These are phyloP conservation scores for Atherinomorus stipes DNA, from an alignment of 2,113 vertebrate genomes.

Conservation along the genomic window DNA sequence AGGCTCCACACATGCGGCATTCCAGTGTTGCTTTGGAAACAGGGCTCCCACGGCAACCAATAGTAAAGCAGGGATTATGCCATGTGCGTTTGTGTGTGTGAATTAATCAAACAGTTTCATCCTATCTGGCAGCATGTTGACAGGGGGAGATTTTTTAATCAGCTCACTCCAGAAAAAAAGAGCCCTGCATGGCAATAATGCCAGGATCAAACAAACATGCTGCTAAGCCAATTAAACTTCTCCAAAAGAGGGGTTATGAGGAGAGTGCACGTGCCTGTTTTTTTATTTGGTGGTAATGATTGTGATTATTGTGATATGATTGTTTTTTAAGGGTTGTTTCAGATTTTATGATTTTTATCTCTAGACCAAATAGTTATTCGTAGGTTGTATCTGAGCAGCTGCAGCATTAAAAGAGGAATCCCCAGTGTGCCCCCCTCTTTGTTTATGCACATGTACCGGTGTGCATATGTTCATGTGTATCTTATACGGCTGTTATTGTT, in stretches of 20 bases:
- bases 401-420: constrained; percentile 6
- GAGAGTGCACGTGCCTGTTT: constrained; percentile 9
- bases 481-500: constrained; percentile 67
- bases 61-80: constrained; percentile 67
- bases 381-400: constrained; percentile 29
- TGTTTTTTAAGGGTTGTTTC: not conserved
- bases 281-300: not conserved
- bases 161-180: constrained; percentile 70
- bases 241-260: constrained; percentile 23
- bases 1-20: constrained; percentile 56
- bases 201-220: constrained; percentile 57
- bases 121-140: constrained; percentile 53
- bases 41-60: constrained; percentile 65
- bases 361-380: not conserved
- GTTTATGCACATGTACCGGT: constrained; percentile 8
- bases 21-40: constrained; percentile 81
- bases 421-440: not conserved
- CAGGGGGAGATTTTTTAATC: constrained; percentile 65
- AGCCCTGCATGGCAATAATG: constrained; percentile 53
- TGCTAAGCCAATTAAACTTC: constrained; percentile 67
- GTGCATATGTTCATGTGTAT: constrained; percentile 20
- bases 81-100: constrained; percentile 49
- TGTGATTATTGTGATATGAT: not conserved
- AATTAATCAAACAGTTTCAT: constrained; percentile 69
- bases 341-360: constrained; percentile 27